A percentile compares a stretch with the other conserved stretches of the same genome.
Conservation (phyloP, 2,113 vertebrate genomes). For the Malurus melanocephalus region DNA sequence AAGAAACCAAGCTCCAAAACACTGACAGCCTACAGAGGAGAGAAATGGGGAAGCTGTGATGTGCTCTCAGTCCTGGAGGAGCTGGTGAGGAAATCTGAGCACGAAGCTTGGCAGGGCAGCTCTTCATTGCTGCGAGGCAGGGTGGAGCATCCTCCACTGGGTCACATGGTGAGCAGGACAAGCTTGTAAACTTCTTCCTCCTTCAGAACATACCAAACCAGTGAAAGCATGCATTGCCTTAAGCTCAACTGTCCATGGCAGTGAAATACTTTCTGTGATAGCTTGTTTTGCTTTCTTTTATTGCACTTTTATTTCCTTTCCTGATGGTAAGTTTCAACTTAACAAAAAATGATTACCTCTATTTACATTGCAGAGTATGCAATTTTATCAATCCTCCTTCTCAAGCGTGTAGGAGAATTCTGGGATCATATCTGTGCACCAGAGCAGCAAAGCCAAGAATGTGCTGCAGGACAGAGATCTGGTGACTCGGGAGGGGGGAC, state of each 20-base stretch:
- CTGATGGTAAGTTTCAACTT: background rate
- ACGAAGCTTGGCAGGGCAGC: background rate
- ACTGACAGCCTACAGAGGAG: background rate
- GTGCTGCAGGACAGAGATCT: rapidly evolving
- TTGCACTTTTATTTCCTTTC: background rate
- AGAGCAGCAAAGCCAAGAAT: background rate
- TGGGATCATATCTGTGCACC: background rate
- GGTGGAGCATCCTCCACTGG: background rate
- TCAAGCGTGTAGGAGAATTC: background rate
- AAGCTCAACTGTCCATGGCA: background rate
- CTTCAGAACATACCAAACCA: constrained; percentile 45
- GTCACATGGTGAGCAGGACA: background rate
- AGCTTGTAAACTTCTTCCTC: background rate
- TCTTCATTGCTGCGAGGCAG: rapidly evolving
- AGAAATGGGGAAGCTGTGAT: background rate
- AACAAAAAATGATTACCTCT: background rate
- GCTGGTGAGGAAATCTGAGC: background rate
- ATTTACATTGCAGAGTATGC: background rate
- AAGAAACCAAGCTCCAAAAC: background rate
- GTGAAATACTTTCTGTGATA: background rate
- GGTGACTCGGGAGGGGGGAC: background rate
- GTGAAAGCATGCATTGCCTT: constrained; percentile 33
- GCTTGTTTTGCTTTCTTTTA: background rate
- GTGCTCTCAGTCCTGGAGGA: background rate
- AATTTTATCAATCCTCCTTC: background rate